Evolutionary conservation across 2,797 vertebrate species (phyloP).

Genomic region (Vireo griseus): DNA sequence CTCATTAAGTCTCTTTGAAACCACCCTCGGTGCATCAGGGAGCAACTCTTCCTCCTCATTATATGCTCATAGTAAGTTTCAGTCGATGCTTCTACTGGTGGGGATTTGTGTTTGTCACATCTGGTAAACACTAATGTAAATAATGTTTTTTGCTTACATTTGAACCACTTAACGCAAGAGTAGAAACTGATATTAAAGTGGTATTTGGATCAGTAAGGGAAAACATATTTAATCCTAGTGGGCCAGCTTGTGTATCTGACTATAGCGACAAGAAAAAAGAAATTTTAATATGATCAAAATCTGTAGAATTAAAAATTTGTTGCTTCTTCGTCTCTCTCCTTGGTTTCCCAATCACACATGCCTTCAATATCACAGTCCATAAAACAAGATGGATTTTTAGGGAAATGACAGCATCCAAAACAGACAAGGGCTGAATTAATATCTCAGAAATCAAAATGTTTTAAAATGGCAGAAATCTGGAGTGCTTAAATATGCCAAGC

Average conservation of each 20-base stretch:
- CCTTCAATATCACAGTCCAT: background rate
- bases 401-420: background rate
- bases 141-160: background rate
- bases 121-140: background rate
- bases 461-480: background rate
- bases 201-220: background rate
- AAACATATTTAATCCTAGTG: background rate
- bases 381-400: background rate
- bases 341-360: background rate
- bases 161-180: background rate
- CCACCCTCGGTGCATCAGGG: background rate
- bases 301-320: background rate
- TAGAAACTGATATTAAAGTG: background rate
- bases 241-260: background rate
- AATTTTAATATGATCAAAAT: background rate
- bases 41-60: background rate
- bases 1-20: conserved; percentile 36
- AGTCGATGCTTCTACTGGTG: background rate
- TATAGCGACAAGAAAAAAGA: background rate
- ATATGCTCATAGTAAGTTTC: background rate
- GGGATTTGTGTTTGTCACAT: background rate
- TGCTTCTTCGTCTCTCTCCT: background rate
- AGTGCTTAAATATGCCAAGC: background rate
- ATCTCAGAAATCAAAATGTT: background rate
- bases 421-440: background rate